Evolutionary conservation across 2,888 invertebrate genomes (phyloP), one percentile per base, ranked within the genome.

Genomic region (Napeogenes sylphis): DNA sequence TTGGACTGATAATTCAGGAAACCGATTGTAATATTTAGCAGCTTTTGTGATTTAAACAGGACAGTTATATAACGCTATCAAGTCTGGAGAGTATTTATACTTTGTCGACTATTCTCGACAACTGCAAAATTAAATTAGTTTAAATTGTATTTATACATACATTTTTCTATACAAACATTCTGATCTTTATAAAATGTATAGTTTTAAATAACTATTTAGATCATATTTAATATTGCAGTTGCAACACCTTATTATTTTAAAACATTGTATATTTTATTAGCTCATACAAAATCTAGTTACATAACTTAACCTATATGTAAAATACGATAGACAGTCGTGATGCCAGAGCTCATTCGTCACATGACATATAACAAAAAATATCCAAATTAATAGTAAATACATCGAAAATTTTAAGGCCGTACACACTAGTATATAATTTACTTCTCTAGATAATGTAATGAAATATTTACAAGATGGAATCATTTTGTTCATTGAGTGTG

Each of bases 261-360:
- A 79, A 80, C 73, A 64, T 55, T 84, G 86, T 87, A 87, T 84
- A 85, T 83, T 86, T 85, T 72, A 82, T 84, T 87, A 85, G 82
- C 79, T 82, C 83, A 88, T 90, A 90, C 82, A 90, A 88, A 90
- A 87, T 84, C 87, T 88, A 87, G 79, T 81, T 81, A 83, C 77
- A 81, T 78, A 79, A 73, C 81, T 81, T 85, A 81, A 71, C 68
- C 76, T 80, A 81, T 75, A 80, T 80, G 80, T 73, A 72, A 67
- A 71, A 77, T 77, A 81, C 73, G 65, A 75, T 74, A 77, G 80
- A 85, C 84, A 85, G 83, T 85, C 85, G 79, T 75, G 70, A 74
- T 74, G 75, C 68, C 67, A 71, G 63, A 66, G 73, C 76, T 78
- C 74, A 70, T 75, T 73, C 61, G 59, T 58, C 66, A 64, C 62